These are phyloP conservation scores for Neofelis nebulosa DNA, from an alignment of 2,113 vertebrate species.

Conservation along the genomic window DNA sequence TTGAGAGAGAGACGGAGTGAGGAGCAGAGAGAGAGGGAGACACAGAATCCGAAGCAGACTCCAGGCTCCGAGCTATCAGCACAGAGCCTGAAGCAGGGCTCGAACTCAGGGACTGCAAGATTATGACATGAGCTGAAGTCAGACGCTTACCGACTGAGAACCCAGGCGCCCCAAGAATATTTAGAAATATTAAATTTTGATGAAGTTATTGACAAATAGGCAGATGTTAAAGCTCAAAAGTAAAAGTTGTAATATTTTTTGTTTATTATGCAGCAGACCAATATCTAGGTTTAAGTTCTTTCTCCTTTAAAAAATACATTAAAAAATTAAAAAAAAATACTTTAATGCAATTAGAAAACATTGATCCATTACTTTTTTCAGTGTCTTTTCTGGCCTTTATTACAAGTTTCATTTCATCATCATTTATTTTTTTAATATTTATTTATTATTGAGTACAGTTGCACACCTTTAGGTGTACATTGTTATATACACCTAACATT, in stretches of 20 bases:
- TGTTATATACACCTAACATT: neutral
- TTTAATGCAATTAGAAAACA: neutral
- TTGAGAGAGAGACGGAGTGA: too few species aligned
- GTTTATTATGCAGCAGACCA: neutral
- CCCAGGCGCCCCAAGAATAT: neutral
- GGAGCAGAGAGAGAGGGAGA: too few species aligned
- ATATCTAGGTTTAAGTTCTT: neutral
- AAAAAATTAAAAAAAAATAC: neutral
- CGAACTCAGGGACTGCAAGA: too few species aligned
- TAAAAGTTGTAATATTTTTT: neutral
- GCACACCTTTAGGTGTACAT: neutral
- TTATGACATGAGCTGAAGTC: too few species aligned
- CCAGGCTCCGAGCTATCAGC: too few species aligned
- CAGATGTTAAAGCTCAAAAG: neutral
- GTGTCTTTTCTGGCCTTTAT: neutral
- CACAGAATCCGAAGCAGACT: too few species aligned
- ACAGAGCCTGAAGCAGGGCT: too few species aligned
- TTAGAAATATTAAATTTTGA: conserved; percentile 9
- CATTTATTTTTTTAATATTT: neutral
- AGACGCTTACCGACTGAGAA: too few species aligned
- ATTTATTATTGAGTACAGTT: neutral
- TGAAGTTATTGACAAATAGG: conserved; percentile 10
- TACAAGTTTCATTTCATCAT: conserved; percentile 10
- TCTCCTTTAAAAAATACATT: neutral
- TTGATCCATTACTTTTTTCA: neutral